Base-by-base conservation (phyloP, 1,140 invertebrate species). In the Drosophila prosaltans region DNA sequence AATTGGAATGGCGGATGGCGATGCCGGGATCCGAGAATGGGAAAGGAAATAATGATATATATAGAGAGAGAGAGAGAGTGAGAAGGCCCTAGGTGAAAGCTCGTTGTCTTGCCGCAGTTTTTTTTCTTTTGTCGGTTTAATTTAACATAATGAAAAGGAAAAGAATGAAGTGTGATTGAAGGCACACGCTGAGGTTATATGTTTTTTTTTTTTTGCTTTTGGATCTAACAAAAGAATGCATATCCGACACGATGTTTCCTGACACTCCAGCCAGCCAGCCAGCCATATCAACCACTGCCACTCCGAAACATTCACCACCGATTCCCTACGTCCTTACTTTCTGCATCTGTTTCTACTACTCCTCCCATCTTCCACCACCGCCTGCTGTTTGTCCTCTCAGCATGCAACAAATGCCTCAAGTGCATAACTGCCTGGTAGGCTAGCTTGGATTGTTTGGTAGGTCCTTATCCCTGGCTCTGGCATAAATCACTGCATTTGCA, bases 401-500 rank as follows among this genome's bases (percentile, higher is more conserved):
- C 83, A 89, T 88, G 84, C 83, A 88, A 88, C 84, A 88, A 88
- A 88, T 88, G 83, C 83, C 83, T 88, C 77, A 75, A 86, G 84
- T 86, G 83, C 83, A 86, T 88, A 86, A 88, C 76, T 59, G 67
- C 66, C 83, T 76, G 83, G 65, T 65, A 59, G 66, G 68, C 65
- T 10, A 0, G 45, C 21, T 51, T 2, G 8, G 21, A 2, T 51
- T 7, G 7, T 51, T 51, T 51, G 45, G 8, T 6, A 26, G 45
- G 45, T 51, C 45, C 21, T 51, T 51, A 26, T 51, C 45, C 45
- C 40, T 26, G 72, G 61, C 64, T 65, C 40, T 51, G 82, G 83
- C 80, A 86, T 86, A 88, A 86, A 88, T 88, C 83, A 88, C 81
- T 81, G 83, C 83, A 86, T 86, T 86, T 86, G 82, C 82, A 86